Evolutionary conservation across 1,140 invertebrate genomes (phyloP).

Genomic region (Phocides pigmalion): DNA sequence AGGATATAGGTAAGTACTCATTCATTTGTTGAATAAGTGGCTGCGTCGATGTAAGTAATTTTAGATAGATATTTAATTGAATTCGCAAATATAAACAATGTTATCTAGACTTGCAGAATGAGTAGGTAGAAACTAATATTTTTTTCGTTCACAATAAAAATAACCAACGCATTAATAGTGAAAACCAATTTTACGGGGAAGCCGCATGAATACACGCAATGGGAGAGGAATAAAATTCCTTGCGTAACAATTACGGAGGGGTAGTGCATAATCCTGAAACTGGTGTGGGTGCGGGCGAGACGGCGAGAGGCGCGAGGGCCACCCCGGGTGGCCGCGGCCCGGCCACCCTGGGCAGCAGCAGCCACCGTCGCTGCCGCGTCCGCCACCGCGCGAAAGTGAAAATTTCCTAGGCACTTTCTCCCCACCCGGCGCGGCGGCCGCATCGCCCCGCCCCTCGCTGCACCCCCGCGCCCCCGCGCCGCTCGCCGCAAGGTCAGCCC

Average conservation of each 20-base stretch:
- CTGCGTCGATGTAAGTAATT: background rate
- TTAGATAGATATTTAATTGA: no score
- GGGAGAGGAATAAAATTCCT: conserved; percentile 13
- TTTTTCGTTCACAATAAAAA: background rate
- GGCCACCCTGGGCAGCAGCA: conserved; percentile 37
- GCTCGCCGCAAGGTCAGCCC: conserved; percentile 74
- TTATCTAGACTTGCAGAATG: no score
- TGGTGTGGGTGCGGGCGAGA: conserved; percentile 20
- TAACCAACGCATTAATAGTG: background rate
- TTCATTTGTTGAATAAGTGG: no score
- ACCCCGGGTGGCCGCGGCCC: conserved; percentile 6
- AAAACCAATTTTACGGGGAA: background rate
- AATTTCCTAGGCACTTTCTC: conserved; percentile 79
- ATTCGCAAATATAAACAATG: no score
- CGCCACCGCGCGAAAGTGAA: conserved; percentile 75
- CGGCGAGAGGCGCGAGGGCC: conserved; percentile 5
- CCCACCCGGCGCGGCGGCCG: conserved; percentile 68
- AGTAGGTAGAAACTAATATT: background rate
- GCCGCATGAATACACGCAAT: conserved; percentile 1
- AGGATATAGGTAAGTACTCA: background rate
- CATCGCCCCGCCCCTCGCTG: conserved; percentile 70
- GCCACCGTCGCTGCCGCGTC: conserved; percentile 47
- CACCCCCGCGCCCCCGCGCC: conserved; percentile 57
- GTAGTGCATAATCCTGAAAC: conserved; percentile 22
- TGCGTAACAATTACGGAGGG: conserved; percentile 24